phyloP scores from a whole-genome alignment of 1,140 invertebrate species.

The Lucilia cuprina region DNA sequence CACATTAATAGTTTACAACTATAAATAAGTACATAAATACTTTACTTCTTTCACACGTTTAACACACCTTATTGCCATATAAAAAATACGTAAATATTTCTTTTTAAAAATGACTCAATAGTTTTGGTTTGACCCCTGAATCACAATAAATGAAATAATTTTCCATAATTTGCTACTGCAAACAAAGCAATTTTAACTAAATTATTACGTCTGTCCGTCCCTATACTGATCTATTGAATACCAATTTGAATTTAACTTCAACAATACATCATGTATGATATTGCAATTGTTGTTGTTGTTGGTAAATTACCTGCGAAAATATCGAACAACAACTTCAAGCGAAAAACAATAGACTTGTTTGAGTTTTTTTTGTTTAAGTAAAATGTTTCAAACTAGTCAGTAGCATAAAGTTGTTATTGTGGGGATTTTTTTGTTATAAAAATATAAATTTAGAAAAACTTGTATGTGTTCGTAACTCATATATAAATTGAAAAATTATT shows the following conservation, averaged over 20 bases:
- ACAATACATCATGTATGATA: too few relatives aligned
- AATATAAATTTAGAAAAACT: not conserved
- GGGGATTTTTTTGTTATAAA: not conserved
- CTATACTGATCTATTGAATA: not conserved
- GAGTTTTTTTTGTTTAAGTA: not conserved
- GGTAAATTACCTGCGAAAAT: too few relatives aligned
- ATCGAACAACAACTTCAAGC: too few relatives aligned
- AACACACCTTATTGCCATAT: too few relatives aligned
- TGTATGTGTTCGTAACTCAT: too few relatives aligned
- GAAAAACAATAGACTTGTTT: too few relatives aligned
- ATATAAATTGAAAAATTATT: not conserved
- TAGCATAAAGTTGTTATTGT: not conserved
- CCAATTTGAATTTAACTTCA: not conserved
- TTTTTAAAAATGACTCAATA: not conserved
- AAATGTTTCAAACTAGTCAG: not conserved
- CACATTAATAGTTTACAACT: too few relatives aligned
- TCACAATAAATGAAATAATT: not conserved
- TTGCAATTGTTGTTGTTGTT: too few relatives aligned
- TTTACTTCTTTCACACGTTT: too few relatives aligned
- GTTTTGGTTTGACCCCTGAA: not conserved
- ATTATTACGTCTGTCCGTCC: not conserved
- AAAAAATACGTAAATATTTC: too few relatives aligned
- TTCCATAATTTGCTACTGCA: not conserved
- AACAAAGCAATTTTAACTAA: not conserved
- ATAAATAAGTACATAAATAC: too few relatives aligned